Evolutionary conservation across 2,113 vertebrate genomes (phyloP).

Genomic region (Pongo pygmaeus): DNA sequence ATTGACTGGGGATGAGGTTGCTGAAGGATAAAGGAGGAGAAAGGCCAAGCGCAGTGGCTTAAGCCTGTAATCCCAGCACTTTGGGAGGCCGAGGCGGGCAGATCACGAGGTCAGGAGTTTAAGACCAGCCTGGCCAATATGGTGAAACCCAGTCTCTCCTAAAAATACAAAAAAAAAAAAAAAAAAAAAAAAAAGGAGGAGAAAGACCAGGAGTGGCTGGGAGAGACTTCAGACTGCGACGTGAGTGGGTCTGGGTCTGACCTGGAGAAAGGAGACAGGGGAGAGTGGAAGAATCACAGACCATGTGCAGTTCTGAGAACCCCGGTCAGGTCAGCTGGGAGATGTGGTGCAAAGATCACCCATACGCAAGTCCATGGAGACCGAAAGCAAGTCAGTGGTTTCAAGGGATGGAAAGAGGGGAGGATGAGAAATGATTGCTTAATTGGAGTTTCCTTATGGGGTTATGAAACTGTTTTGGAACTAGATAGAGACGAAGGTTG

Average conservation of each 20-base stretch:
- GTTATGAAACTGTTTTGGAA: not conserved
- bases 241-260: not conserved
- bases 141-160: no score
- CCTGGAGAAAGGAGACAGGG: not conserved
- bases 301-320: not conserved
- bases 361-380: fast-evolving
- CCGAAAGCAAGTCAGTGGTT: not conserved
- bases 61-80: no score
- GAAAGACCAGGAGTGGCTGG: not conserved
- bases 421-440: not conserved
- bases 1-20: no score
- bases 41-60: not conserved
- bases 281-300: not conserved
- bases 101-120: no score
- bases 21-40: not conserved
- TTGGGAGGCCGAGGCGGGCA: no score
- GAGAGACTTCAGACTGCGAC: not conserved
- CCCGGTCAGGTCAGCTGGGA: not conserved
- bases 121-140: no score
- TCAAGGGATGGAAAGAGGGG: not conserved
- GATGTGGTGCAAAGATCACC: not conserved
- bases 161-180: no score
- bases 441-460: not conserved
- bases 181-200: not conserved
- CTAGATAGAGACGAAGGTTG: not conserved